Base-by-base conservation (phyloP, 2,113 vertebrate species). In the Psilopogon haemacephalus region DNA sequence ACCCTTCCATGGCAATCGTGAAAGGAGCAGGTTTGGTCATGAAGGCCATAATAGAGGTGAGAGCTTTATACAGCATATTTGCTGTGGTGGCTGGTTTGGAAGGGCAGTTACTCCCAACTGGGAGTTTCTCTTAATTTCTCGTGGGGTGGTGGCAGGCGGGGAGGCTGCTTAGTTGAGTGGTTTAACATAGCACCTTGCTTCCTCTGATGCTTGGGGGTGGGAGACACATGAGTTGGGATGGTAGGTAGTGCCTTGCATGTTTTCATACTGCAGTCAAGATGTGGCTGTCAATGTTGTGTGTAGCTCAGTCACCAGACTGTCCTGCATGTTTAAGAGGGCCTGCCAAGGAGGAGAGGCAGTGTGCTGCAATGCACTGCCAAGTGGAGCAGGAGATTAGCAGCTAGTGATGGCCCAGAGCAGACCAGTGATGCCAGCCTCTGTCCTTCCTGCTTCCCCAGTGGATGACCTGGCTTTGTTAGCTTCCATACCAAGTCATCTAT, bases 1-100 rank as follows among this genome's bases (percentile, higher is more conserved):
- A 99, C 94, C 99, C 99, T 78, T 99, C 99, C 32, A 99, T 99
- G 99, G 99, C 99, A 33, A 99, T 99, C 95, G 98, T 99, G 79
- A 99, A 99, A 94, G 99, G 99, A 97, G 99, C 99, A 46, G 99
- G 99, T 52, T 97, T 99, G 94, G 99, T 99, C 90, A 99, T 99
- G 99, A 99, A 99, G 97, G 99, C 99, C 93, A 99, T 99, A 94
- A 99, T 99, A 97, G 99, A 99, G 98, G 99, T 99, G 97, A 98
- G 97, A 89, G 80, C 77, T 54, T 91, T 44, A 52, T 52, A 28
- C 60, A 56, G 42, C 37, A 59, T 84, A 52, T 18, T 81, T 64
- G 64, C 26, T 19, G 3, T 67, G 4, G 30, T 64, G 60, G 46
- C 28, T 69, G 2, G 78, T 92, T 62, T 13, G 3, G 33, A 65